phyloP scores from a whole-genome alignment of 1,140 invertebrate genomes.

The Pomphorhynchus laevis region DNA sequence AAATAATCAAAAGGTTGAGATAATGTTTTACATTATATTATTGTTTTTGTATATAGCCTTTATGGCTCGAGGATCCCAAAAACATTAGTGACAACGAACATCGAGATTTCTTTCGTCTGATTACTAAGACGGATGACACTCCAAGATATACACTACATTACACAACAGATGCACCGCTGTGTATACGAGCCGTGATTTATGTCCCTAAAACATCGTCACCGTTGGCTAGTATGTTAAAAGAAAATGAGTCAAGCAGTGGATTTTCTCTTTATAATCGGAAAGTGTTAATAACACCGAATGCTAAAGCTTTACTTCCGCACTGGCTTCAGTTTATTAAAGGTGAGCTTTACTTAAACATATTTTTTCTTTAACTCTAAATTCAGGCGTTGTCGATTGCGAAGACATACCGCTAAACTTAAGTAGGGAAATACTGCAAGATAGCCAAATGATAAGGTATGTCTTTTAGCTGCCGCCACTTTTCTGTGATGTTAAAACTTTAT shows the following conservation, averaged over 20 bases:
- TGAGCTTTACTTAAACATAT: slow-evolving; percentile 17
- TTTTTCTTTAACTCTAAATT: slow-evolving; percentile 9
- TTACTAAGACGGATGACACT: slow-evolving; percentile 41
- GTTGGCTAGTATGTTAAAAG: slow-evolving; percentile 21
- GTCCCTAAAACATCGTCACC: slow-evolving; percentile 53
- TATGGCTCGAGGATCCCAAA: slow-evolving; percentile 67
- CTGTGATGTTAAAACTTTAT: neutral
- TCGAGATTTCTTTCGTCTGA: slow-evolving; percentile 45
- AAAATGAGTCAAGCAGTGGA: slow-evolving; percentile 34
- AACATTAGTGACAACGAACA: slow-evolving; percentile 46
- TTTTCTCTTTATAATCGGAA: slow-evolving; percentile 57
- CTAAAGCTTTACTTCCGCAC: slow-evolving; percentile 55
- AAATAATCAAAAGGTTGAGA: slow-evolving; percentile 37
- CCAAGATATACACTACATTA: slow-evolving; percentile 26
- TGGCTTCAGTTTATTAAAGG: slow-evolving; percentile 71
- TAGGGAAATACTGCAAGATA: slow-evolving; percentile 66
- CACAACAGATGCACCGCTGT: slow-evolving; percentile 47
- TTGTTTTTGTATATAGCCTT: slow-evolving; percentile 27
- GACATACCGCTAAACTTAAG: slow-evolving; percentile 86
- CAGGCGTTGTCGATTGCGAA: slow-evolving; percentile 72
- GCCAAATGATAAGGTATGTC: slow-evolving; percentile 41
- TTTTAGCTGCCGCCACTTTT: neutral
- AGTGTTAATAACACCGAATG: slow-evolving; percentile 48
- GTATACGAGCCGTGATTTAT: slow-evolving; percentile 54
- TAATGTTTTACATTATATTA: slow-evolving; percentile 5